phyloP scores from a whole-genome alignment of 1,140 invertebrate species.

The Lysiphlebus fabarum region DNA sequence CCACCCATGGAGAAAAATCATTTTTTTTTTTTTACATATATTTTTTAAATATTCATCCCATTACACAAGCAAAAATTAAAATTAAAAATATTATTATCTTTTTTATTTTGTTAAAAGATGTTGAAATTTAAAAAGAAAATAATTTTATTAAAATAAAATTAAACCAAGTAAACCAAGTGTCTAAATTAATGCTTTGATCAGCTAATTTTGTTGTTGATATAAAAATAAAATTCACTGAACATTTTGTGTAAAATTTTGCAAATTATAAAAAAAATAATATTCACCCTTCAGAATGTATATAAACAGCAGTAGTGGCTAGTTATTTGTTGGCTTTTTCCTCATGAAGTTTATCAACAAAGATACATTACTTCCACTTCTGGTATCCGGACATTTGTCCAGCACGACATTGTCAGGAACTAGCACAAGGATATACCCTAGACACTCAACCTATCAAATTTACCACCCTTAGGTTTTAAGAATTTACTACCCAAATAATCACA shows the following conservation, averaged over 20 bases:
- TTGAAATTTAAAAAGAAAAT: no score
- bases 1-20: slow-evolving; percentile 51
- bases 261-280: no score
- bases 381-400: slow-evolving; percentile 55
- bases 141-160: no score
- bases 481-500: slow-evolving; percentile 38
- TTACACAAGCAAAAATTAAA: no score
- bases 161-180: slow-evolving; percentile 30
- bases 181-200: slow-evolving; percentile 30
- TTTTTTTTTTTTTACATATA: slow-evolving; percentile 35
- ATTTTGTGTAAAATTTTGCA: no score
- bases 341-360: slow-evolving; percentile 37
- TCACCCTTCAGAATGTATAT: not conserved
- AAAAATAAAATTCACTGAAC: no score
- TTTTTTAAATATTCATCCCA: no score
- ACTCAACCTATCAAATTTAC: slow-evolving; percentile 5
- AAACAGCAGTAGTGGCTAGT: slow-evolving; percentile 3
- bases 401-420: slow-evolving; percentile 47
- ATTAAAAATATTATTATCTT: no score
- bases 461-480: slow-evolving; percentile 33
- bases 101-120: no score
- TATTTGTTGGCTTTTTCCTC: not conserved
- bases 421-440: slow-evolving; percentile 23
- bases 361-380: slow-evolving; percentile 51
- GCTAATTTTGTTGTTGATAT: no score